Evolutionary conservation across 2,888 invertebrate genomes (phyloP).

Genomic region (Hecatera dysodea): DNA sequence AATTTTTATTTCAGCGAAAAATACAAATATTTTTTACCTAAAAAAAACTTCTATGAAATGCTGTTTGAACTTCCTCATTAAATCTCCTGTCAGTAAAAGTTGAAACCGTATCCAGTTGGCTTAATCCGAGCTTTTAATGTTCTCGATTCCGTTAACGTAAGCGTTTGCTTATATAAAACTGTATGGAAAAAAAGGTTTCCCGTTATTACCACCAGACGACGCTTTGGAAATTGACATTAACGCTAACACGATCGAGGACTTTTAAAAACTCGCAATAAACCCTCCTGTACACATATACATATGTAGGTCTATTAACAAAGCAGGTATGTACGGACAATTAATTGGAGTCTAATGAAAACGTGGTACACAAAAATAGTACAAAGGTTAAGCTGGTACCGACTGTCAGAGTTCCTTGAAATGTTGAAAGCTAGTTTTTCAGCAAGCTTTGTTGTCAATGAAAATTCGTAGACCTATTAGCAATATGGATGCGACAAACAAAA

Average conservation of each 20-base stretch:
- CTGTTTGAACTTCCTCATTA: too few species aligned
- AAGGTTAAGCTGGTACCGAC: background rate
- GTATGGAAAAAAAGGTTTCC: too few species aligned
- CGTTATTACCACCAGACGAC: too few species aligned
- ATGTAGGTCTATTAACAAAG: background rate
- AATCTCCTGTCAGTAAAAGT: background rate
- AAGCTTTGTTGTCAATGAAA: background rate
- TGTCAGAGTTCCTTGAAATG: background rate
- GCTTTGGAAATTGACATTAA: too few species aligned
- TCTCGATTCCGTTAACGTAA: too few species aligned
- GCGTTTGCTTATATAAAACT: too few species aligned
- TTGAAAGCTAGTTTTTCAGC: background rate
- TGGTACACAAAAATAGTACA: background rate
- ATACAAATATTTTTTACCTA: too few species aligned
- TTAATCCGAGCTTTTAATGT: too few species aligned
- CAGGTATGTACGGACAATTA: background rate
- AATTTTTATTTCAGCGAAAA: too few species aligned
- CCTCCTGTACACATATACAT: background rate
- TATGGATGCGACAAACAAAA: background rate
- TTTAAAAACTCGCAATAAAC: too few species aligned
- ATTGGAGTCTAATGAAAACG: conserved; percentile 1
- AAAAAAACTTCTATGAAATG: too few species aligned
- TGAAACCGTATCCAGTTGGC: background rate
- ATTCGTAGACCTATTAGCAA: background rate
- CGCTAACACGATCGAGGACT: too few species aligned